These are phyloP conservation scores for Ephestia elutella DNA, from an alignment of 1,140 invertebrate species.

Conservation along the genomic window DNA sequence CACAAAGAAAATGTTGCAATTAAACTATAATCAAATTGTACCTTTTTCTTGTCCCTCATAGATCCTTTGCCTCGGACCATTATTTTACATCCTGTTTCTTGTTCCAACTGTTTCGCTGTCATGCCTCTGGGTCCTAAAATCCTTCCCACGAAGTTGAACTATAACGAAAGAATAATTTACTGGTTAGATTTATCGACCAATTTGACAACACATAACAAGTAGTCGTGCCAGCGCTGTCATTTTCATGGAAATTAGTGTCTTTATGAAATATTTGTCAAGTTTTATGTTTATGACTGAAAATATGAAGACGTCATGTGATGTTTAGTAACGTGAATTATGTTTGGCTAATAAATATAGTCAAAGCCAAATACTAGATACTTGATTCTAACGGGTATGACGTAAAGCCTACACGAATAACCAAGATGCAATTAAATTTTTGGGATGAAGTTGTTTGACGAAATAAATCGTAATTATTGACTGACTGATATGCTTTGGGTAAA, in stretches of 20 bases:
- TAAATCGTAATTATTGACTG: too few species aligned
- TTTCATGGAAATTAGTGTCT: constrained; percentile 2
- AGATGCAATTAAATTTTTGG: too few species aligned
- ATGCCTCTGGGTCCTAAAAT: constrained; percentile 99
- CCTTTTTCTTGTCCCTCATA: constrained; percentile 99
- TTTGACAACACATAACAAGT: constrained; percentile 1
- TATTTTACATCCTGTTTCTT: constrained; percentile 99
- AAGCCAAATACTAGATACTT: too few species aligned
- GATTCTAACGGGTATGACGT: too few species aligned
- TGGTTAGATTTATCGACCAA: constrained; percentile 3
- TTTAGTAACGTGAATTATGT: background rate
- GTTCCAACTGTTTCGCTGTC: constrained; percentile 99
- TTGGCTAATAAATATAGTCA: background rate
- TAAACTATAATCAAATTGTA: constrained; percentile 56
- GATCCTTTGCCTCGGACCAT: constrained; percentile 99
- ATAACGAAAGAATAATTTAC: constrained; percentile 72
- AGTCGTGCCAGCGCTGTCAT: background rate
- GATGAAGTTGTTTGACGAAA: too few species aligned
- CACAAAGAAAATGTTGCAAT: background rate
- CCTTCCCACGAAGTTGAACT: constrained; percentile 99
- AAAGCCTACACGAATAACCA: too few species aligned
- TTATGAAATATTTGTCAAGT: background rate
- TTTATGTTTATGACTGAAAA: constrained; percentile 2
- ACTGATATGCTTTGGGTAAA: too few species aligned
- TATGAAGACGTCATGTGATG: constrained; percentile 13